Evolutionary conservation across 2,797 vertebrate genomes (phyloP).

Genomic region (Adelosebastes latens): DNA sequence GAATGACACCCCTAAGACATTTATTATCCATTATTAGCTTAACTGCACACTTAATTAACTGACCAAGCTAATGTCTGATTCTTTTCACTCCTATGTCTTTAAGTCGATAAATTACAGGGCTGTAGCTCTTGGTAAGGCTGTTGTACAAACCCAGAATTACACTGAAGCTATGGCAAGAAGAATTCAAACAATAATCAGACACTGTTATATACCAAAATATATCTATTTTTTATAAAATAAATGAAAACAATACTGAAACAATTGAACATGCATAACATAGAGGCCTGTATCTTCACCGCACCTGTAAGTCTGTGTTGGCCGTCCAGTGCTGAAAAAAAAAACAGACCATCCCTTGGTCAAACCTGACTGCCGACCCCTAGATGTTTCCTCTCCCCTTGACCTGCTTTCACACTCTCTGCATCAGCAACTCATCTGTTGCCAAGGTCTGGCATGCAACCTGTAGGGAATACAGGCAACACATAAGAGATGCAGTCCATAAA

Average conservation of each 20-base stretch:
- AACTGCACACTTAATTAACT: not conserved
- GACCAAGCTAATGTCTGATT: not conserved
- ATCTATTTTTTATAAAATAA: not conserved
- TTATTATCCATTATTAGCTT: not conserved
- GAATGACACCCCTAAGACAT: too few relatives aligned
- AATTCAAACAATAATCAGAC: not conserved
- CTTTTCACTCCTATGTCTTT: not conserved
- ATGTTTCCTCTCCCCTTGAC: constrained; percentile 49
- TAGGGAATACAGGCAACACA: constrained; percentile 9
- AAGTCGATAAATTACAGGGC: not conserved
- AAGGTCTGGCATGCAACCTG: constrained; percentile 15
- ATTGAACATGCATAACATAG: not conserved
- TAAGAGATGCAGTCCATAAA: constrained; percentile 4
- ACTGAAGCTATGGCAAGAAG: not conserved
- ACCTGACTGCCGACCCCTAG: constrained; percentile 11
- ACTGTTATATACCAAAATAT: not conserved
- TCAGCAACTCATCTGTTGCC: constrained; percentile 44
- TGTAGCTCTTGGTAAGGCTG: not conserved
- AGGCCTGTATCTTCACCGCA: not conserved
- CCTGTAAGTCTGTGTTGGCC: not conserved
- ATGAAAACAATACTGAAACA: not conserved
- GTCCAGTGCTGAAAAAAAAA: not conserved
- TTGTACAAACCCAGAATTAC: not conserved
- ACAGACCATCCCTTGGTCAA: not conserved
- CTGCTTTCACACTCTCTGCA: constrained; percentile 43